Base-by-base conservation (phyloP, 2,888 invertebrate species). In the Athetis lepigone region DNA sequence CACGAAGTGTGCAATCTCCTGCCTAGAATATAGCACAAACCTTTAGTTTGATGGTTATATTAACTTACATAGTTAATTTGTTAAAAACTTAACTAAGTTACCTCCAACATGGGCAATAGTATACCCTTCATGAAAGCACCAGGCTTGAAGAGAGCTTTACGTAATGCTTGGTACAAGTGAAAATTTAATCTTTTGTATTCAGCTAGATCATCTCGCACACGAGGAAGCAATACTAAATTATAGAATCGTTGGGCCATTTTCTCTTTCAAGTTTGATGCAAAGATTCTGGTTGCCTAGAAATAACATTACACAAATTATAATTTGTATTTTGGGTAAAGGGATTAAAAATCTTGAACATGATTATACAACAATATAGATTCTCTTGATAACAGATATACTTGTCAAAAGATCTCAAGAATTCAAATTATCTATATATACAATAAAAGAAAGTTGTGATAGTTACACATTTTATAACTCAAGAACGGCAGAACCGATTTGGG, bases 81-180 rank as follows among this genome's bases (percentile, higher is more conserved):
- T 19, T 16, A 8, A 9, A 9, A 23, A 39, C 2, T 0, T 13
- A 23, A 46, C 18, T 8, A 37, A 81, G 77, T 88, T 85, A 95
- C 95, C 88, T 97, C 97, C 37, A 97, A 90, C 43, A 98, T 90
- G 0, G 97, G 97, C 61, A 97, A 85, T 49, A 97, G 89, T 75
- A 97, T 96, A 43, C 97, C 99, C 95, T 99, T 99, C 98, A 99
- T 99, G 84, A 99, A 99, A 42, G 98, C 99, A 21, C 98, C 98
- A 42, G 99, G 99, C 89, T 99, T 99, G 90, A 98, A 99, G 0
- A 99, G 95, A 0, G 99, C 96, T 91, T 99, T 99, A 70, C 97
- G 96, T 49, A 99, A 88, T 0, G 99, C 98, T 85, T 98, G 98
- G 90, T 99, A 99, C 27, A 99, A 95, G 91, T 99, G 99, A 88